phyloP scores from a whole-genome alignment of 2,797 vertebrate genomes.

The Acanthurus tractus region DNA sequence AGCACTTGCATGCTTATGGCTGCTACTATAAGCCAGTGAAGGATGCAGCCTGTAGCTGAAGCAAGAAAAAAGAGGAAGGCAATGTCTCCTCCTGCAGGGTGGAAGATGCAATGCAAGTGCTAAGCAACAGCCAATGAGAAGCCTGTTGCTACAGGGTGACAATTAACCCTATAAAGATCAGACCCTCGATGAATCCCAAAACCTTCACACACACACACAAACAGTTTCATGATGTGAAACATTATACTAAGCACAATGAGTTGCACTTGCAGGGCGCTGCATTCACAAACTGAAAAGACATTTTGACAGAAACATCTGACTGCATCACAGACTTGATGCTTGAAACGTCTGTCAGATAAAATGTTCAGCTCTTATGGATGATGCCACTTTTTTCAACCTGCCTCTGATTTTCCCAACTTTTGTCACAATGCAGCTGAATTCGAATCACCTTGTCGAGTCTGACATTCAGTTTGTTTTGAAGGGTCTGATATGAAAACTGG shows the following conservation, averaged over 20 bases:
- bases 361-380: neutral
- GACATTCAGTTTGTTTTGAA: neutral
- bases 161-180: slow-evolving; percentile 66
- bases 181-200: slow-evolving; percentile 4
- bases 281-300: neutral
- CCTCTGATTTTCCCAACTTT: neutral
- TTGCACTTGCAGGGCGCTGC: neutral
- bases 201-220: neutral
- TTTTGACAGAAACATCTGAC: neutral
- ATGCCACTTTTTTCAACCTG: neutral
- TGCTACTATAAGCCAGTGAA: slow-evolving; percentile 2
- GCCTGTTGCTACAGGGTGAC: slow-evolving; percentile 72
- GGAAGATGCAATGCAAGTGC: slow-evolving; percentile 55
- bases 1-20: slow-evolving; percentile 9
- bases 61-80: slow-evolving; percentile 32
- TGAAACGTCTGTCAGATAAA: neutral
- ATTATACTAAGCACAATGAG: neutral
- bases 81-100: slow-evolving; percentile 80
- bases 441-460: neutral
- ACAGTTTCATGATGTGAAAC: slow-evolving; percentile 9
- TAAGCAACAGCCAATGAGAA: slow-evolving; percentile 68
- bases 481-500: neutral
- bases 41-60: slow-evolving; percentile 11
- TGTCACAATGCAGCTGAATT: neutral
- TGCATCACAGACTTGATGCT: neutral